Evolutionary conservation across 2,797 vertebrate genomes (phyloP), one percentile per base, ranked within the genome.

Genomic region (Pseudopleuronectes americanus): DNA sequence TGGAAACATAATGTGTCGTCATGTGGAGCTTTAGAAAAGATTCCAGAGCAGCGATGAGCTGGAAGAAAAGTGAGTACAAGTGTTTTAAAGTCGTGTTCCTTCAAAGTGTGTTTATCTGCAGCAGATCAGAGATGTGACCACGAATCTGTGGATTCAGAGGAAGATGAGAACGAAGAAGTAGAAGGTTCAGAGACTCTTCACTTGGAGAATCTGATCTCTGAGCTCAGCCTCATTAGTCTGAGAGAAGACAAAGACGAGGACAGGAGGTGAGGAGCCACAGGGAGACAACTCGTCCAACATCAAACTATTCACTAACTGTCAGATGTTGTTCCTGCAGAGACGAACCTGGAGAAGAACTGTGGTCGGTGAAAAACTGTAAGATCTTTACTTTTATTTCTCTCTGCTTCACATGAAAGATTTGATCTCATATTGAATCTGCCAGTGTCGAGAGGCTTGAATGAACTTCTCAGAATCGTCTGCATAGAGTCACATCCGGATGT

Each of bases 301-400:
- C 45, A 8, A 8, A 19, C 8, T 22, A 1, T 26, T 14, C 14
- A 7, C 10, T 23, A 26, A 53, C 8, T 19, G 24, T 54, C 8
- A 80, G 63, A 4, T 85, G 8, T 57, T 80, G 56, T 3, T 83
- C 10, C 54, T 69, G 8, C 9, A 92, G 87, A 13, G 1, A 10
- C 48, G 6, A 17, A 8, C 12, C 21, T 3, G 70, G 4, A 61
- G 76, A 24, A 26, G 64, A 86, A 9, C 2, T 22, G n/a, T 86
- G 88, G 87, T 61, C 52, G 0, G 9, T 86, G 43, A 92, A 89
- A 47, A 86, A 88, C 68, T 87, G 89, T 90, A 61, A 88, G 89
- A 28, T 22, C 23, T 12, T 2, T 0, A 3, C 36, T 49, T 58
- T 57, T 0, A 21, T 63, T 31, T 74, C 2, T 49, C 28, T 70